phyloP scores from a whole-genome alignment of 2,888 invertebrate genomes.

The Drosophila lutescens region DNA sequence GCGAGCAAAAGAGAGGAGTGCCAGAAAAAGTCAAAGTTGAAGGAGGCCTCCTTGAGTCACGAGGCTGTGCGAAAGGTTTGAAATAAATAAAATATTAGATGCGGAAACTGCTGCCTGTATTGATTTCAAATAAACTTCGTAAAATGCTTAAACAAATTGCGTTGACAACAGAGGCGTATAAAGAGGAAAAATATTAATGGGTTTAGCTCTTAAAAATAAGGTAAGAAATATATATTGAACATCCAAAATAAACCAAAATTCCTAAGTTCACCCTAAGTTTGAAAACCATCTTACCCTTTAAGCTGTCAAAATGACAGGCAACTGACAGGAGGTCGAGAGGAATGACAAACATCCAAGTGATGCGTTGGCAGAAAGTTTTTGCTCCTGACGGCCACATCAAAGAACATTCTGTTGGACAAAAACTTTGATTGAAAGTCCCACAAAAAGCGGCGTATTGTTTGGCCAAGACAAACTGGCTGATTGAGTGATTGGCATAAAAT shows the following conservation, averaged over 20 bases:
- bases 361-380: constrained; percentile 17
- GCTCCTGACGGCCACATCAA: constrained; percentile 29
- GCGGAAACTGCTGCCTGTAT: constrained; percentile 30
- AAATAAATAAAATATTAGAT: constrained; percentile 50
- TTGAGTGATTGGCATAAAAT: constrained; percentile 27
- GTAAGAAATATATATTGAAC: not conserved
- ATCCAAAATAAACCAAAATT: not conserved
- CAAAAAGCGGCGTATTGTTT: constrained; percentile 9
- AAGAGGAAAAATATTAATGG: not conserved
- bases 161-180: not conserved
- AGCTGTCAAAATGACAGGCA: constrained; percentile 15
- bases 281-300: not conserved
- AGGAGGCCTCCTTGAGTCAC: constrained; percentile 24
- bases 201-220: not conserved
- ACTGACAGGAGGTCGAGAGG: constrained; percentile 19
- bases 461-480: constrained; percentile 27
- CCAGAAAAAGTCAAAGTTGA: constrained; percentile 62
- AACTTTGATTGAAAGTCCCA: constrained; percentile 29
- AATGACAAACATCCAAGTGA: constrained; percentile 26
- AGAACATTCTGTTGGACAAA: constrained; percentile 15
- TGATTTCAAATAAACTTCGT: constrained; percentile 31
- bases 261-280: not conserved
- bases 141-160: not conserved
- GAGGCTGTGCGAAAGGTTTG: constrained; percentile 47
- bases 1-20: constrained; percentile 3